These are phyloP conservation scores for Centroberyx gerrardi DNA, from an alignment of 2,797 vertebrate genomes.

Conservation along the genomic window DNA sequence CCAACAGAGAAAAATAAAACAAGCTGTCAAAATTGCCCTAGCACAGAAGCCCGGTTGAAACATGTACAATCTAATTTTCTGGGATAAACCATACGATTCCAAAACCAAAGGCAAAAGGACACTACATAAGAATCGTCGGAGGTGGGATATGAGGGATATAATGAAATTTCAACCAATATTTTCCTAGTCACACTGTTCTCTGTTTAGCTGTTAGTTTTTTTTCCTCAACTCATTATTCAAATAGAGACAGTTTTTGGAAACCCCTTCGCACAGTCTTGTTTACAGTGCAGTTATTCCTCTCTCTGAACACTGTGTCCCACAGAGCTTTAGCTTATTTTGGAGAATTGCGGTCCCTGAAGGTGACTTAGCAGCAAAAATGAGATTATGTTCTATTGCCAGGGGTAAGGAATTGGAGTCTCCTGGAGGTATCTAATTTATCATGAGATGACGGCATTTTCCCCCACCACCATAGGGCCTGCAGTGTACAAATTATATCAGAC, in stretches of 20 bases:
- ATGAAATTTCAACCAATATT: slow-evolving; percentile 37
- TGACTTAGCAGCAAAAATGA: slow-evolving; percentile 87
- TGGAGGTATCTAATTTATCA: slow-evolving; percentile 86
- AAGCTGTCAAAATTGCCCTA: slow-evolving; percentile 2
- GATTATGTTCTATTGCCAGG: slow-evolving; percentile 85
- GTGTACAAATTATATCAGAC: slow-evolving; percentile 83
- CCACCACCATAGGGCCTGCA: slow-evolving; percentile 57
- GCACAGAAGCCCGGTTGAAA: slow-evolving; percentile 18
- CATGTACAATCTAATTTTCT: slow-evolving; percentile 17
- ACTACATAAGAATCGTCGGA: neutral
- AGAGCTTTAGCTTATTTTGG: slow-evolving; percentile 80
- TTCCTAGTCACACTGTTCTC: slow-evolving; percentile 19
- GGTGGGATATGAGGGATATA: slow-evolving; percentile 21
- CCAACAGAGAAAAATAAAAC: slow-evolving; percentile 1
- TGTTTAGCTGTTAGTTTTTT: slow-evolving; percentile 23
- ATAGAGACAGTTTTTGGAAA: slow-evolving; percentile 63
- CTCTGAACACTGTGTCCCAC: slow-evolving; percentile 72
- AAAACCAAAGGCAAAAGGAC: slow-evolving; percentile 48
- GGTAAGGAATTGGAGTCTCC: slow-evolving; percentile 83
- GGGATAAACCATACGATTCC: slow-evolving; percentile 19
- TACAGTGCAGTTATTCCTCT: slow-evolving; percentile 72
- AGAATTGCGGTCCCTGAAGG: slow-evolving; percentile 84
- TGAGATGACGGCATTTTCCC: slow-evolving; percentile 75
- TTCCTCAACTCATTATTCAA: slow-evolving; percentile 70
- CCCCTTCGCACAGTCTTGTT: slow-evolving; percentile 68